Conservation (phyloP, 2,888 invertebrate genomes). For the Sepioteuthis lessoniana region DNA sequence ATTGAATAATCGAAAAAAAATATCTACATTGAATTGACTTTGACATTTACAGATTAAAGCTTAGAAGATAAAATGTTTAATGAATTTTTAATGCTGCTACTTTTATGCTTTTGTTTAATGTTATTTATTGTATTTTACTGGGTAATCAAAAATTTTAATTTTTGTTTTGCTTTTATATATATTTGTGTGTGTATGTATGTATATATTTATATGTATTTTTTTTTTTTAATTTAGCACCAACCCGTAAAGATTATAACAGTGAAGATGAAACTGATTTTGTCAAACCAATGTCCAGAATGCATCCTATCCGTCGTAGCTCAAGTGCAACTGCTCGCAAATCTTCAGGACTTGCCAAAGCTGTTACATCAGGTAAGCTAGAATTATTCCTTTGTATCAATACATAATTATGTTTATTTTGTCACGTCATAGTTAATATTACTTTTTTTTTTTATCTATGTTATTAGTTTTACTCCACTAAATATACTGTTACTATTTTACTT, state of each 20-base stretch:
- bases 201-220: background rate
- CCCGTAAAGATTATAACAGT: constrained; percentile 56
- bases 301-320: constrained; percentile 42
- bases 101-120: background rate
- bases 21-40: too few species aligned
- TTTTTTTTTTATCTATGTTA: background rate
- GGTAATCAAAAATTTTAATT: too few species aligned
- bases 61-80: background rate
- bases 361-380: constrained; percentile 39
- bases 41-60: too few species aligned
- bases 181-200: background rate
- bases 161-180: too few species aligned
- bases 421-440: background rate
- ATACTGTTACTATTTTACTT: background rate
- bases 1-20: too few species aligned
- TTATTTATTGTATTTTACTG: too few species aligned
- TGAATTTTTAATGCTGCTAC: background rate
- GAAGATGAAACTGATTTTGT: constrained; percentile 68
- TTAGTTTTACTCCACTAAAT: constrained; percentile 10
- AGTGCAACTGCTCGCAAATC: constrained; percentile 48
- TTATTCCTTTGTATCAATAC: background rate
- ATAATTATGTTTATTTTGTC: too few species aligned
- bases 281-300: constrained; percentile 62
- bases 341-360: background rate
- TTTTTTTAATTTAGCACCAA: constrained; percentile 58